Evolutionary conservation across 2,797 vertebrate species (phyloP), one percentile per base, ranked within the genome.

Genomic region (Gambusia yucatana): DNA sequence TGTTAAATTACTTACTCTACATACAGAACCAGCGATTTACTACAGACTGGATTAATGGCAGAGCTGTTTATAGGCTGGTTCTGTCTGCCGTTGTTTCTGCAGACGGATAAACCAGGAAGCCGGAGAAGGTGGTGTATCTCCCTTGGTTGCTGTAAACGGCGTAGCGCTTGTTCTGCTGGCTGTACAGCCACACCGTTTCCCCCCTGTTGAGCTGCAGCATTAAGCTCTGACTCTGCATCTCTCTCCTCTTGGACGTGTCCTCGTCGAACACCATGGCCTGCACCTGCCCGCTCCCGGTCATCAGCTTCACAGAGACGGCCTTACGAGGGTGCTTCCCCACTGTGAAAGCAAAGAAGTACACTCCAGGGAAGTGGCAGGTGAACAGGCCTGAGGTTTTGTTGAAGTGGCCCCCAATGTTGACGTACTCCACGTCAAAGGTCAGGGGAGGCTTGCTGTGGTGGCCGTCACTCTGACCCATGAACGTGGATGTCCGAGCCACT

Each of bases 111-210:
- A 96, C 88, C 77, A 97, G 88, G 90, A 97, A 96, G 30, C 96
- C 96, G 1, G 95, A 96, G 82, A 96, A 96, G 36, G 96, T 97
- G 78, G 95, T 96, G 91, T 95, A 97, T 63, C 95, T 91, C 10
- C 96, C 96, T 77, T 96, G 96, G 90, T 97, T 96, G 91, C 96
- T 96, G 88, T 97, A 97, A n/a, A 96, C 93, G 0, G 93, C 96
- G 0, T 92, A 97, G 8, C 93, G 94, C 61, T 96, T 94, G 5
- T 96, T 95, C 88, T 96, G 96, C 82, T 96, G 96, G 79, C 96
- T 96, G 91, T 97, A 96, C 59, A 96, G 89, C 96, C 96, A 96
- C 59, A 96, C 95, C 0, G 61, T 92, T 77, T 96, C 95, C 0
- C 95, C 96, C 33, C 6, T 84, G 13, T 73, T 87, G 39, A 96